Evolutionary conservation across 2,113 vertebrate genomes (phyloP), one percentile per base, ranked within the genome.

Genomic region (Butastur rufipennis): DNA sequence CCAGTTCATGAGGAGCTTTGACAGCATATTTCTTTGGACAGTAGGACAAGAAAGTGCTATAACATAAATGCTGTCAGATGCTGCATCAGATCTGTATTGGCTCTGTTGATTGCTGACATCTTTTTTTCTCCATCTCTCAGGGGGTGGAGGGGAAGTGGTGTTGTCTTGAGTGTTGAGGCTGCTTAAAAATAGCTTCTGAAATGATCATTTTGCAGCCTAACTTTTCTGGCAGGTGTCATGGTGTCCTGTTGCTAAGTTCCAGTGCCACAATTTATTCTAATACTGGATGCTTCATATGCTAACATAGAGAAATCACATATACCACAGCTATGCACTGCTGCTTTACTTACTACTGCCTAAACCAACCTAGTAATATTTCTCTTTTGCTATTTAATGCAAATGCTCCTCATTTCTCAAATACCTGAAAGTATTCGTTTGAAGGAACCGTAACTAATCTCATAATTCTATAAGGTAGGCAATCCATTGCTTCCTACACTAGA

Each of bases 61-160:
- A 81, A 95, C 67, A 74, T 95, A 96, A 97, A 93, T 29, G 29
- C 61, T 97, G 70, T 97, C 91, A 97, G 50, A 94, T 85, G 91
- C 59, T 82, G 72, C 72, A 62, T 81, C 66, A 66, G n/a, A 42
- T 74, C 23, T 73, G 4, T 55, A 78, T 13, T 55, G 47, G 31
- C 71, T 90, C 61, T 88, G 67, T 83, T 85, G 96, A 80, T 61
- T 77, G 50, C 55, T 96, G 85, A 81, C 85, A 93, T 91, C 55
- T 79, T 43, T 62, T 91, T 96, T 90, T 79, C 73, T 84, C 31
- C 16, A 12, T 45, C 31, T 96, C 38, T 92, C 16, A 11, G 36
- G 20, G 73, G 61, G 32, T 1, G 27, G 59, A 74, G 38, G 82
- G 45, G 50, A 63, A 96, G 29, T 43, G 13, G 5, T 79, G 75